Evolutionary conservation across 1,140 invertebrate genomes (phyloP).

Genomic region (Homarus americanus): DNA sequence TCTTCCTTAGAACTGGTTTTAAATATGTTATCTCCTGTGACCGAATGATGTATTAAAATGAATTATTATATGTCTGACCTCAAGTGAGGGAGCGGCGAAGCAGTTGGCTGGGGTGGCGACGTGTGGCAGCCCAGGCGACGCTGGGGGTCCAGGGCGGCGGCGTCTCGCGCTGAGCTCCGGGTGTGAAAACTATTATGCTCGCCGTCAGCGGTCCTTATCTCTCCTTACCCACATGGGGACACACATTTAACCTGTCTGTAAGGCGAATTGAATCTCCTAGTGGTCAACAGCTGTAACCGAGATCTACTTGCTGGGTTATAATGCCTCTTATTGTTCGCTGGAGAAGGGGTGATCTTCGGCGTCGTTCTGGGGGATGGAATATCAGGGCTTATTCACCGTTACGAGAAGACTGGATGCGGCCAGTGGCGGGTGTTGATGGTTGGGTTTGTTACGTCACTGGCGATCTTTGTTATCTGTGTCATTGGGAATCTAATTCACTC

Average conservation of each 20-base stretch:
- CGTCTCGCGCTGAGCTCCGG: constrained; percentile 43
- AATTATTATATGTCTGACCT: too few species aligned
- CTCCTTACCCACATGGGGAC: constrained; percentile 67
- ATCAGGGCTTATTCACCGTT: not conserved
- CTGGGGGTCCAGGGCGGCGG: constrained; percentile 16
- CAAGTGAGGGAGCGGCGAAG: not conserved
- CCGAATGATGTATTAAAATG: too few species aligned
- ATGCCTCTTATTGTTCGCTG: constrained; percentile 30
- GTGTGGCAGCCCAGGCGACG: constrained; percentile 27
- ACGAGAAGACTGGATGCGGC: not conserved
- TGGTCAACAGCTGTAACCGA: constrained; percentile 61
- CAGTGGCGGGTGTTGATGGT: not conserved
- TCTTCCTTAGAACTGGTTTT: too few species aligned
- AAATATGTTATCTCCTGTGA: too few species aligned
- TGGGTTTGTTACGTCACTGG: constrained; percentile 24
- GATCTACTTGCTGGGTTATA: not conserved
- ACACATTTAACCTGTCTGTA: constrained; percentile 69
- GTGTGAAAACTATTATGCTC: constrained; percentile 67
- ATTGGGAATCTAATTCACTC: constrained; percentile 38
- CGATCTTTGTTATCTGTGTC: constrained; percentile 50
- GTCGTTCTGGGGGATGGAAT: not conserved
- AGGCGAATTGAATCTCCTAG: constrained; percentile 47
- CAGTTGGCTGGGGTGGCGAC: not conserved
- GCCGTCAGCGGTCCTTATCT: constrained; percentile 65
- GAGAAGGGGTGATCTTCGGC: constrained; percentile 5